phyloP scores from a whole-genome alignment of 2,888 invertebrate genomes.

The Morpho achilles region DNA sequence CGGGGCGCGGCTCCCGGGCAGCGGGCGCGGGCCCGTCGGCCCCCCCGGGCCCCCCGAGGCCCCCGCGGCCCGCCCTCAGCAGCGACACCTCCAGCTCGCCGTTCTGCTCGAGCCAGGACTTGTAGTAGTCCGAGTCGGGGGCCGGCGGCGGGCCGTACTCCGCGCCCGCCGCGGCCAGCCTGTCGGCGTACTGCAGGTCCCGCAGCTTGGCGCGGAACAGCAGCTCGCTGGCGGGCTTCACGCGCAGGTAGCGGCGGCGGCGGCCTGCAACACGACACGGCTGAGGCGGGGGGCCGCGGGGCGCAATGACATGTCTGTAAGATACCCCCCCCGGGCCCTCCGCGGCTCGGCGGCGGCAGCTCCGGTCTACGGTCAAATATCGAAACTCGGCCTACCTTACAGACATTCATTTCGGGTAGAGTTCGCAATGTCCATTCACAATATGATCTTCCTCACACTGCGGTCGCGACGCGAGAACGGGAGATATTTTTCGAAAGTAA shows the following conservation, averaged over 20 bases:
- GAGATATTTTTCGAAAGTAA: too few species aligned
- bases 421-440: slow-evolving; percentile 71
- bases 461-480: too few species aligned
- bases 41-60: slow-evolving; percentile 30
- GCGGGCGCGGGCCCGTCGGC: slow-evolving; percentile 49
- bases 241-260: slow-evolving; percentile 48
- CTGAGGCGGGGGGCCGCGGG: neutral
- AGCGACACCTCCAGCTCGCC: slow-evolving; percentile 71
- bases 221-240: slow-evolving; percentile 68
- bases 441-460: slow-evolving; percentile 54
- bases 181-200: slow-evolving; percentile 13
- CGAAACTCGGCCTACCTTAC: slow-evolving; percentile 74
- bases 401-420: slow-evolving; percentile 60
- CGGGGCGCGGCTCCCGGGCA: slow-evolving; percentile 40
- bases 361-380: slow-evolving; percentile 42
- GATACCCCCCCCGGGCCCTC: slow-evolving; percentile 29
- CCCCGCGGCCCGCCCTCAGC: slow-evolving; percentile 57
- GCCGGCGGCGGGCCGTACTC: slow-evolving; percentile 38
- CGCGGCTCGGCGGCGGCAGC: neutral
- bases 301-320: slow-evolving; percentile 65
- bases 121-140: slow-evolving; percentile 66
- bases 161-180: slow-evolving; percentile 54
- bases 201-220: slow-evolving; percentile 63
- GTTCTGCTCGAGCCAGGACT: slow-evolving; percentile 71
- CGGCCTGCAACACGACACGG: slow-evolving; percentile 24